A percentile compares a stretch with the other conserved stretches of the same genome.
Evolutionary conservation across 2,797 vertebrate genomes (phyloP).

Genomic region (Pyrocephalus nanus): DNA sequence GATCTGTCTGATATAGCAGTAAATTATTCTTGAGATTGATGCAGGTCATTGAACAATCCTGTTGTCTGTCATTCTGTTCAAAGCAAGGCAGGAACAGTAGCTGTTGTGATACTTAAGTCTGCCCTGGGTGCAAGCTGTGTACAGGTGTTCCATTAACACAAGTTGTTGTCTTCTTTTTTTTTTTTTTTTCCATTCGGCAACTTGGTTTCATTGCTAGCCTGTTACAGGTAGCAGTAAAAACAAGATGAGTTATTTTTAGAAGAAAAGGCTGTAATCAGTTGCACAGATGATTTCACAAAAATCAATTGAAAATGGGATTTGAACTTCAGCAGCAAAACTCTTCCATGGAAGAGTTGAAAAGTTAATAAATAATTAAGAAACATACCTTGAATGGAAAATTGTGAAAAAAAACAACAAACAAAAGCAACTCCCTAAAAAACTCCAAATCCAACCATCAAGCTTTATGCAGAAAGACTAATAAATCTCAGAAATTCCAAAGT

Average conservation of each 20-base stretch:
- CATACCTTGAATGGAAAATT: neutral
- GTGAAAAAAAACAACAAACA: neutral
- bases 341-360: neutral
- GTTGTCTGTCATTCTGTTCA: conserved; percentile 67
- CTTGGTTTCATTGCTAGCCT: neutral
- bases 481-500: neutral
- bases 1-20: conserved; percentile 71
- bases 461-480: neutral
- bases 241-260: neutral
- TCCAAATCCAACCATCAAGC: neutral
- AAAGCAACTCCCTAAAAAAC: neutral
- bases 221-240: neutral
- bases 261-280: neutral
- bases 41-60: conserved; percentile 73
- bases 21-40: conserved; percentile 76
- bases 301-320: neutral
- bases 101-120: conserved; percentile 14
- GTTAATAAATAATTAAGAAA: neutral
- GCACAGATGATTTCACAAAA: neutral
- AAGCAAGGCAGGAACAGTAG: conserved; percentile 34
- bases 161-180: neutral
- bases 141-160: neutral
- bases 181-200: neutral
- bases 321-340: neutral
- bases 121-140: neutral